phyloP scores from a whole-genome alignment of 2,113 vertebrate genomes.

The Eurystomus gularis region DNA sequence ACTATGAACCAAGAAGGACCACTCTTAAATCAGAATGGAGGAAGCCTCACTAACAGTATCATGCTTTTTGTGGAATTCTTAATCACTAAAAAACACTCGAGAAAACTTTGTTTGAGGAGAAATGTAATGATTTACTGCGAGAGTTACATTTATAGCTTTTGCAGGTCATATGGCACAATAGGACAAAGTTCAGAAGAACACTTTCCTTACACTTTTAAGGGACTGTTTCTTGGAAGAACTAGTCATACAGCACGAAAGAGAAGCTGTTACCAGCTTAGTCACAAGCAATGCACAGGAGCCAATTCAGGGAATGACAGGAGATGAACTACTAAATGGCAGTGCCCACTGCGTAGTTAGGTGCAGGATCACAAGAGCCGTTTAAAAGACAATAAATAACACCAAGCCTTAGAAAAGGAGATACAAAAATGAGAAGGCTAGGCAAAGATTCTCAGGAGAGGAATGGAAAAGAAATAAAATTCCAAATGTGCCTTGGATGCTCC shows the following conservation, averaged over 20 bases:
- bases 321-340: neutral
- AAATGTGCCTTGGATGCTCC: neutral
- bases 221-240: constrained; percentile 3
- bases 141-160: neutral
- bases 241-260: neutral
- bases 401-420: neutral
- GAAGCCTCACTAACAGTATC: neutral
- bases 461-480: neutral
- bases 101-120: neutral
- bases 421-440: neutral
- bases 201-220: neutral
- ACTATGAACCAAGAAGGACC: neutral
- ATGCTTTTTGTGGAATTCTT: neutral
- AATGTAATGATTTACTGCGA: neutral
- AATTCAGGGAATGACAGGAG: constrained; percentile 2
- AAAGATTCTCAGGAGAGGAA: neutral
- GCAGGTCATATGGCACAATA: neutral
- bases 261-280: neutral
- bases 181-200: constrained; percentile 14
- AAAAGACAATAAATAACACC: neutral
- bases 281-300: neutral
- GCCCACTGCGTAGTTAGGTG: neutral
- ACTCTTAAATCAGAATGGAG: neutral
- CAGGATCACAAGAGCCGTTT: neutral
- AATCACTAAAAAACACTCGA: neutral